Conservation (phyloP, 2,888 invertebrate species). For the Drosophila falleni region DNA sequence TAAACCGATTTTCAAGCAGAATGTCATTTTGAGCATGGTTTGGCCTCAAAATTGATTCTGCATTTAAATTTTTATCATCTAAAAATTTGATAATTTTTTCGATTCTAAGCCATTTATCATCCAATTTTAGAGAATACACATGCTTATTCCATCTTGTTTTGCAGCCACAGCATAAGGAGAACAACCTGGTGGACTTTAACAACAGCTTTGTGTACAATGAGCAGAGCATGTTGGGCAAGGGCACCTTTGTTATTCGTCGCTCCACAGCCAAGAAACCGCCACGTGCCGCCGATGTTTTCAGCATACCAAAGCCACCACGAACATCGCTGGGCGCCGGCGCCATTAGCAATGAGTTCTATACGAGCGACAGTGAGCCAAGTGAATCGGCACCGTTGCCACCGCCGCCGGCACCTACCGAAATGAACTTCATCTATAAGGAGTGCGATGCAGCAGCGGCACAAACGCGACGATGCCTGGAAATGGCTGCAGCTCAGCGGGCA, state of each 20-base stretch:
- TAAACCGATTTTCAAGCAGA: too few relatives aligned
- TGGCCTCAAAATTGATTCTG: too few relatives aligned
- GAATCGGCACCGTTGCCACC: constrained; percentile 64
- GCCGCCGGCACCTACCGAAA: constrained; percentile 56
- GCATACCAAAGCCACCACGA: constrained; percentile 69
- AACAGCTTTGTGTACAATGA: constrained; percentile 69
- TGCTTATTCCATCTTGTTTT: background rate
- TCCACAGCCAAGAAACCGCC: constrained; percentile 75
- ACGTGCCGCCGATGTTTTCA: constrained; percentile 74
- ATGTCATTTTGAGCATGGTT: too few relatives aligned
- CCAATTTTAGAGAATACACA: too few relatives aligned
- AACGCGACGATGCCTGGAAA: constrained; percentile 89
- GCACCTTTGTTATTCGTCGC: constrained; percentile 92
- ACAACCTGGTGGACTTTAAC: constrained; percentile 59
- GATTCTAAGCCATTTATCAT: too few relatives aligned
- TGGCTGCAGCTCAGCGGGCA: constrained; percentile 88
- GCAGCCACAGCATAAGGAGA: constrained; percentile 41
- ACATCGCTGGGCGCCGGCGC: constrained; percentile 55
- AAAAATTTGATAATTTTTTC: too few relatives aligned
- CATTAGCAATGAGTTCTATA: constrained; percentile 73
- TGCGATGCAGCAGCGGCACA: constrained; percentile 87
- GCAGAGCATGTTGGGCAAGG: constrained; percentile 86
- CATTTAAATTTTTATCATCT: too few relatives aligned
- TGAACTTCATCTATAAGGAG: constrained; percentile 86
- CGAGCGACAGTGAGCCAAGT: constrained; percentile 74